phyloP scores from a whole-genome alignment of 2,797 vertebrate species.

The Tachyglossus aculeatus region DNA sequence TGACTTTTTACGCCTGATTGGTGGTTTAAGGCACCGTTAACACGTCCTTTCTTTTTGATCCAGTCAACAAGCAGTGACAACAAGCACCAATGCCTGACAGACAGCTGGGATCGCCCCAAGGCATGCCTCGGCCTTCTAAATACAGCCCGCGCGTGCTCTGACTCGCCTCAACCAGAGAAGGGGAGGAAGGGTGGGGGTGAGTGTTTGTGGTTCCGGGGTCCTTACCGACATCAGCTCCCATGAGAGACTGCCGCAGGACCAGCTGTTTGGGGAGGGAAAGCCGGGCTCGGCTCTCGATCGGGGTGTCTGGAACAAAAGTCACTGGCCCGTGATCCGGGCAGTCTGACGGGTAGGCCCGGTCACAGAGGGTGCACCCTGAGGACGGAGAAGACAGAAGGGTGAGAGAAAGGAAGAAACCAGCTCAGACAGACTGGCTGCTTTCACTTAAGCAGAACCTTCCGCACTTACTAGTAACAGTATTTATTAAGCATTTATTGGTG shows the following conservation, averaged over 20 bases:
- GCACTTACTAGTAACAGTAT: no score
- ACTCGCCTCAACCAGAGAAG: background rate
- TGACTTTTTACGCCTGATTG: background rate
- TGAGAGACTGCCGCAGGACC: slow-evolving; percentile 86
- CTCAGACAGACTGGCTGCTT: background rate
- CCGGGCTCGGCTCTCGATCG: slow-evolving; percentile 93
- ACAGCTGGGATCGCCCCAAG: no score
- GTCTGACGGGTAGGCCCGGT: slow-evolving; percentile 92
- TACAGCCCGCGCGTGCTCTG: no score
- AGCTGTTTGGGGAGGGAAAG: slow-evolving; percentile 93
- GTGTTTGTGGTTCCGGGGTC: background rate
- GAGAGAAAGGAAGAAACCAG: background rate
- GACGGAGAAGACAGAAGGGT: background rate
- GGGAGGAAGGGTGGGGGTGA: background rate
- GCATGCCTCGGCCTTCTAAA: no score
- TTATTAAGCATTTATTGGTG: no score
- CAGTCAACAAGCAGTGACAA: no score
- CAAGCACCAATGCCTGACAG: no score
- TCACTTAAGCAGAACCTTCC: background rate
- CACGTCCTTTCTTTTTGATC: no score
- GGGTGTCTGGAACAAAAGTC: slow-evolving; percentile 92
- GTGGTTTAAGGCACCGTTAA: no score
- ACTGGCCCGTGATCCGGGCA: slow-evolving; percentile 96
- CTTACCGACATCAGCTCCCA: slow-evolving; percentile 90
- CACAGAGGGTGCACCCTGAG: slow-evolving; percentile 95